Evolutionary conservation across 1,140 invertebrate species (phyloP).

Genomic region (Asobara japonica): DNA sequence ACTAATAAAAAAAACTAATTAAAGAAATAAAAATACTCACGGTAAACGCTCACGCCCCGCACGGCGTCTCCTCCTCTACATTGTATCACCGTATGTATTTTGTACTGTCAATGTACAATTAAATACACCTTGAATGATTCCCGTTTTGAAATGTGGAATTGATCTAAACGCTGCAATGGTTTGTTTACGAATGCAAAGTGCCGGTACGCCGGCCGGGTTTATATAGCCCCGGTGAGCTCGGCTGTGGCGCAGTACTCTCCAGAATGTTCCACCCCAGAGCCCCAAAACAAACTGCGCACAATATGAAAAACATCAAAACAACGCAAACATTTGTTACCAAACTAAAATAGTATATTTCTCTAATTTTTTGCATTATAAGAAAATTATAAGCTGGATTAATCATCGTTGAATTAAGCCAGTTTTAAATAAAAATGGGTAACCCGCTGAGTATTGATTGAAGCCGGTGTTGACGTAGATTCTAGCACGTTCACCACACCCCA

Average conservation of each 20-base stretch:
- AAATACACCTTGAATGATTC: neutral
- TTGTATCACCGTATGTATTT: conserved; percentile 16
- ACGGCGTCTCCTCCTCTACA: conserved; percentile 41
- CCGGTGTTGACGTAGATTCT: conserved; percentile 52
- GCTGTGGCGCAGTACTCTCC: conserved; percentile 40
- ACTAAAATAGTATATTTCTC: neutral
- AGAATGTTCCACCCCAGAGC: conserved; percentile 49
- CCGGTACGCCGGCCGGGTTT: conserved; percentile 27
- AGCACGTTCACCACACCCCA: conserved; percentile 58
- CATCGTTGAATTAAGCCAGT: neutral
- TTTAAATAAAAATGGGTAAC: neutral
- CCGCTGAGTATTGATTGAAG: conserved; percentile 54
- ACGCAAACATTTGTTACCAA: conserved; percentile 7
- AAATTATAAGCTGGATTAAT: neutral
- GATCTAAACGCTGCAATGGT: conserved; percentile 51
- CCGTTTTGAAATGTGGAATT: conserved; percentile 41
- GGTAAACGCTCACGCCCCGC: conserved; percentile 62
- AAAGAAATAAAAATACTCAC: conserved; percentile 50
- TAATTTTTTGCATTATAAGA: neutral
- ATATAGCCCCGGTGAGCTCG: conserved; percentile 16
- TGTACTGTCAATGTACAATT: conserved; percentile 16
- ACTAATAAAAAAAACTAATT: neutral
- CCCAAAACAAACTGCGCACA: conserved; percentile 17
- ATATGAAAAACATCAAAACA: conserved; percentile 1
- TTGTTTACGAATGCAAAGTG: conserved; percentile 59